Conservation (phyloP, 2,797 vertebrate species). For the Rhynchotus rufescens region DNA sequence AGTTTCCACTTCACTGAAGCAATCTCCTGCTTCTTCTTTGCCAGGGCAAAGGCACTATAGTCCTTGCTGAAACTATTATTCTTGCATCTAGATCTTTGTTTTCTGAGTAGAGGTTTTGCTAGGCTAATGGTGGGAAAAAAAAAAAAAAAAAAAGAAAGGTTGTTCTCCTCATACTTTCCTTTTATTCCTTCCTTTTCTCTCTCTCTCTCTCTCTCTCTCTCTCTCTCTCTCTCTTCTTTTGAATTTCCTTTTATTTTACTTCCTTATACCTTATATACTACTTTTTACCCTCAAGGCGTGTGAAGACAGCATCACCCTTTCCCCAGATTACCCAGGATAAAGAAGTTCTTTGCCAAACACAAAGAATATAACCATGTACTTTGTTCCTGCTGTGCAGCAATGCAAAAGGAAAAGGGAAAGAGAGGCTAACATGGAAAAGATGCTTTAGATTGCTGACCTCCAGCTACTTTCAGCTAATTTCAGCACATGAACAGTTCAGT, state of each 20-base stretch:
- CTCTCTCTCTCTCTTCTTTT: neutral
- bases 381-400: neutral
- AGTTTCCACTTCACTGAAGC: neutral
- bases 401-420: neutral
- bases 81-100: neutral
- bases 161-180: neutral
- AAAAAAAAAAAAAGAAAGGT: neutral
- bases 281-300: neutral
- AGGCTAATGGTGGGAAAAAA: neutral
- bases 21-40: neutral
- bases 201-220: neutral
- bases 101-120: neutral
- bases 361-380: neutral
- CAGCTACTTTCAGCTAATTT: slow-evolving; percentile 16
- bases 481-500: neutral
- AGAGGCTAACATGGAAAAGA: neutral
- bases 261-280: neutral
- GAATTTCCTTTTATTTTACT: neutral
- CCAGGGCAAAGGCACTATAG: neutral
- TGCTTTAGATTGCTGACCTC: neutral
- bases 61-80: neutral
- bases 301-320: neutral
- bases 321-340: neutral
- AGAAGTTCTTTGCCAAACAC: neutral
- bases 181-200: neutral